A percentile compares a stretch with the other conserved stretches of the same genome.
These are phyloP conservation scores for Mirza zaza DNA, from an alignment of 2,113 vertebrate species.

Conservation along the genomic window DNA sequence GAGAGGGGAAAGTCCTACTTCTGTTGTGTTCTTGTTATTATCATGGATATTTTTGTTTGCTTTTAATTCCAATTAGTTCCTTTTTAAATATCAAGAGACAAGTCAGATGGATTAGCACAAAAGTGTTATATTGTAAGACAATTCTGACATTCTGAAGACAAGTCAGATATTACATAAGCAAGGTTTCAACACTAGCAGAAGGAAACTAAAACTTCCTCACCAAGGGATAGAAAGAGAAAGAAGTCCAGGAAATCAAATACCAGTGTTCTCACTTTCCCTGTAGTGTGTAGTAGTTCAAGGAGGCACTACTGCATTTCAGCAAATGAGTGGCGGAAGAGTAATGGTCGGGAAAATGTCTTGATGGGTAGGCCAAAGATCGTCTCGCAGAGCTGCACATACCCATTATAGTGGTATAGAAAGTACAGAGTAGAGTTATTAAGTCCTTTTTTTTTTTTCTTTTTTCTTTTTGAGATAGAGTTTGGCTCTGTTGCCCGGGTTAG, in stretches of 20 bases:
- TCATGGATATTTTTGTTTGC: neutral
- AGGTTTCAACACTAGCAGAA: neutral
- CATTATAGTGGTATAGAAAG: neutral
- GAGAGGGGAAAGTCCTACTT: neutral
- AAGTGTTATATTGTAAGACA: neutral
- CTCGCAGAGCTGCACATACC: neutral
- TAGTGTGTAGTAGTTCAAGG: neutral
- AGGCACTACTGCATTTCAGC: neutral
- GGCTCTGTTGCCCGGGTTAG: too few relatives aligned
- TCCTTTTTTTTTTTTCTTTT: neutral
- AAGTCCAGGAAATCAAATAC: neutral
- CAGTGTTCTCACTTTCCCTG: neutral
- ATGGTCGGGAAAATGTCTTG: neutral
- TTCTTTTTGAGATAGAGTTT: too few relatives aligned
- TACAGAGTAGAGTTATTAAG: neutral
- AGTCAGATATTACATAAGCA: neutral
- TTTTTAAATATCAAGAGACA: neutral
- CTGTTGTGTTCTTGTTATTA: neutral
- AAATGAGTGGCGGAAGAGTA: neutral
- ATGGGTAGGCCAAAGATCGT: neutral
- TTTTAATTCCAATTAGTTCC: neutral
- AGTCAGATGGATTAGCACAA: neutral
- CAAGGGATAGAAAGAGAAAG: neutral
- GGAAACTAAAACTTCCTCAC: neutral
- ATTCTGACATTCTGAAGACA: neutral